Percentiles rank a stretch among this genome's conserved stretches.
phyloP scores from a whole-genome alignment of 2,113 vertebrate genomes.

The Cavia aperea region DNA sequence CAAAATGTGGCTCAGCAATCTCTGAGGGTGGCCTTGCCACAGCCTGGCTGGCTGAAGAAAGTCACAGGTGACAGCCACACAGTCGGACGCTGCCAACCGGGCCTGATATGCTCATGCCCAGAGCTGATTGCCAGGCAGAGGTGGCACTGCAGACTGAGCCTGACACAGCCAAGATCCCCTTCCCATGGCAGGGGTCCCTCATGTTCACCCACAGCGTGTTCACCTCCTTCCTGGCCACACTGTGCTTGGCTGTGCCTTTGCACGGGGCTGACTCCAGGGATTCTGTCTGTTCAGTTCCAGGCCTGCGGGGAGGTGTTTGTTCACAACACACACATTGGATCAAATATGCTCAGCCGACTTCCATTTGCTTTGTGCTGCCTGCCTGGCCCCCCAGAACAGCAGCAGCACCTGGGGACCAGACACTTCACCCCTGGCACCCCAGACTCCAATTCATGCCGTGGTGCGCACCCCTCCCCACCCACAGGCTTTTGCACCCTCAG shows the following conservation, averaged over 20 bases:
- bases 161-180: neutral
- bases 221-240: neutral
- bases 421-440: accelerated
- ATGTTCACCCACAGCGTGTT: accelerated
- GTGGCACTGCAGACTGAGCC: neutral
- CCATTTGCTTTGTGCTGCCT: neutral
- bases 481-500: neutral
- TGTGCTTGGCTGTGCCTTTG: neutral
- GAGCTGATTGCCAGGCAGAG: neutral
- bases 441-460: neutral
- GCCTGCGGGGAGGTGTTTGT: neutral
- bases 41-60: neutral
- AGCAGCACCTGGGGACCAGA: neutral
- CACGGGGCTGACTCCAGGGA: neutral
- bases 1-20: neutral
- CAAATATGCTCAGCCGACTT: neutral
- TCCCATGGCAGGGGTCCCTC: neutral
- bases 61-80: neutral
- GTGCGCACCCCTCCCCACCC: neutral
- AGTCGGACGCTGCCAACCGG: neutral
- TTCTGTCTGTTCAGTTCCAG: neutral
- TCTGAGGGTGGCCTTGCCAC: neutral
- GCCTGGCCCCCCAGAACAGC: neutral
- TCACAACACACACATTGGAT: neutral
- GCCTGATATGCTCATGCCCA: neutral